Evolutionary conservation across 2,113 vertebrate species (phyloP), one percentile per base, ranked within the genome.

Genomic region (Pseudorectes ferrugineus): DNA sequence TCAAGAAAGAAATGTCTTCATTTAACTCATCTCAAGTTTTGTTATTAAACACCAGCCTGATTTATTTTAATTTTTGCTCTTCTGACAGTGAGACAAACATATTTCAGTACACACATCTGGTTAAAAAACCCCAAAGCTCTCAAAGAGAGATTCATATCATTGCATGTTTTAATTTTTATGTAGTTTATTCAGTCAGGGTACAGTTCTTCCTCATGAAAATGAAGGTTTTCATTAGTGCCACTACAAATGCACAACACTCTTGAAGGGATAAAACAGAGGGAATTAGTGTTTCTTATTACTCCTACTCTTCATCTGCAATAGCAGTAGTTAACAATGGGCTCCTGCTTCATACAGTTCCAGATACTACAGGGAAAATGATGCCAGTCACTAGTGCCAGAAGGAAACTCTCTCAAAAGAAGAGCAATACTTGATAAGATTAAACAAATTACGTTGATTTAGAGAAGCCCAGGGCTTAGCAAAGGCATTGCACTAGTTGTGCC

Each of bases 401-500:
- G 29, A 43, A 81, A 71, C 15, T 21, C 10, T 21, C 38, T 55
- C 45, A 75, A 52, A 71, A 20, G 31, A 61, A 9, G 28, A 24
- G 65, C 35, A 42, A 5, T 19, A 52, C 24, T 57, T 6, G 12
- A 52, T 28, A 33, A 67, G 22, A 58, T n/a, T 63, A 90, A 85
- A 83, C 35, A 66, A 89, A 35, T 36, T 8, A 6, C 0, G 5
- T 4, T 16, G 59, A 23, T 54, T 52, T 59, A 49, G 16, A 31
- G 42, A 68, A 73, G 38, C 46, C 35, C 38, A 24, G 54, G 11
- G 22, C 26, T 61, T 72, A 62, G 55, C 67, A 68, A 54, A 58
- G 2, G 12, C 58, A 73, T 22, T 3, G 2, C n/a, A 38, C 88
- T 98, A 99, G 96, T 99, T 99, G 96, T 99, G 99, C 77, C 98